Evolutionary conservation across 1,140 invertebrate species (phyloP).

Genomic region (Grapholita molesta): DNA sequence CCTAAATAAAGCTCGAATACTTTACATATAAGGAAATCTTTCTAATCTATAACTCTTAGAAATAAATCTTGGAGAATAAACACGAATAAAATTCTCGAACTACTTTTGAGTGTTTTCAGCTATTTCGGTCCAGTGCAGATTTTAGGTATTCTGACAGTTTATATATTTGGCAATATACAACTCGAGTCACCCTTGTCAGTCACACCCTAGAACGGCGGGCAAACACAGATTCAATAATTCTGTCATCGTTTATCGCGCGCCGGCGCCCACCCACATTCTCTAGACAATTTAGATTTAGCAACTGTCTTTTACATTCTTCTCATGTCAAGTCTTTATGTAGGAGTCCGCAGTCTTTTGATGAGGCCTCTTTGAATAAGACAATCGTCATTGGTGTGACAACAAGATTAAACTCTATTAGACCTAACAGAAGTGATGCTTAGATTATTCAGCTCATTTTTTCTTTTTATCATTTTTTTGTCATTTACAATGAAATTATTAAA

Average conservation of each 20-base stretch:
- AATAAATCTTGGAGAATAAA: neutral
- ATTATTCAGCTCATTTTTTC: too few relatives aligned
- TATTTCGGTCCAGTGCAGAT: neutral
- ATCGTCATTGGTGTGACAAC: too few relatives aligned
- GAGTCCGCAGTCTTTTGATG: too few relatives aligned
- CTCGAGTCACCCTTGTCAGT: neutral
- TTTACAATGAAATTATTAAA: too few relatives aligned
- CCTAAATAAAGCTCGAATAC: too few relatives aligned
- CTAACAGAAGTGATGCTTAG: too few relatives aligned
- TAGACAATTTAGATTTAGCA: neutral
- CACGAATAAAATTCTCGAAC: too few relatives aligned
- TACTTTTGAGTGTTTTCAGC: neutral
- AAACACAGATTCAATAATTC: slow-evolving; percentile 9
- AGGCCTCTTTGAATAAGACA: too few relatives aligned
- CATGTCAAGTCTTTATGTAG: neutral
- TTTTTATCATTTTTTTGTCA: too few relatives aligned
- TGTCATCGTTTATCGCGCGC: neutral
- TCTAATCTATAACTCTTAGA: too few relatives aligned
- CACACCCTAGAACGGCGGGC: slow-evolving; percentile 1
- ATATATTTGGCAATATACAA: neutral
- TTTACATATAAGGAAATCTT: too few relatives aligned
- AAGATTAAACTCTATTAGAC: too few relatives aligned
- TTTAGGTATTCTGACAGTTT: neutral
- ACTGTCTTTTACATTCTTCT: neutral
- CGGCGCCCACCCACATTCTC: neutral